Base-by-base conservation (phyloP, 2,113 vertebrate species). In the Corynorhinus townsendii region DNA sequence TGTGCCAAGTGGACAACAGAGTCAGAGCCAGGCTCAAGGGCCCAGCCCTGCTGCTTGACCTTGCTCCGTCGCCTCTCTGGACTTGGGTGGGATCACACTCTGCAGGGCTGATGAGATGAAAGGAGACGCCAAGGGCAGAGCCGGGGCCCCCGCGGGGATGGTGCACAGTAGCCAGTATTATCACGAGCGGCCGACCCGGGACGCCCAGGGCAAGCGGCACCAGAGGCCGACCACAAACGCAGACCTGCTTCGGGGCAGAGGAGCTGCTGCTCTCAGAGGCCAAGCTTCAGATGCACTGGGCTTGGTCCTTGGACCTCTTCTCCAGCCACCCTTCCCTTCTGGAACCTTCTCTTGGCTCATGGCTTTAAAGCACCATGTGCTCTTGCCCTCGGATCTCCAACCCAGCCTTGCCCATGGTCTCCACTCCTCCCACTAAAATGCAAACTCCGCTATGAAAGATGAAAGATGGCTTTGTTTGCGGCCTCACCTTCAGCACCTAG, bases 381-480 rank as follows among this genome's bases (percentile, higher is more conserved):
- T 71, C 49, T 40, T 40, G 47, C 52, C 80, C 45, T 85, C 49
- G 19, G 49, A 26, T 45, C 49, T 45, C 24, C 33, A 82, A 20
- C 45, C 89, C 26, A 11, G 47, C 64, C 40, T 43, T 64, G 30
- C 56, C 73, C 30, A 4, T 0, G 26, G 79, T 33, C 33, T 20
- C 33, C 28, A 24, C 81, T 49, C 64, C 5, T 24, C 24, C 24
- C 15, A 9, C 22, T 5, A 9, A 35, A 56, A 85, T 15, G 24
- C n/a, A 30, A 2, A 30, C 22, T 11, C 72, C 22, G 2, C 0
- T 5, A 8, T 1, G n/a, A 30, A 62, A n/a, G 7, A 8, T 1
- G n/a, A 30, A 62, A n/a, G 35, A 2, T 0, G 1, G 40, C 12
- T 84, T 19, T 26, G 40, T 16, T 84, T 15, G 20, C 15, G 30